Evolutionary conservation across 2,888 invertebrate genomes (phyloP).

Genomic region (Heteromyza rotundicornis): DNA sequence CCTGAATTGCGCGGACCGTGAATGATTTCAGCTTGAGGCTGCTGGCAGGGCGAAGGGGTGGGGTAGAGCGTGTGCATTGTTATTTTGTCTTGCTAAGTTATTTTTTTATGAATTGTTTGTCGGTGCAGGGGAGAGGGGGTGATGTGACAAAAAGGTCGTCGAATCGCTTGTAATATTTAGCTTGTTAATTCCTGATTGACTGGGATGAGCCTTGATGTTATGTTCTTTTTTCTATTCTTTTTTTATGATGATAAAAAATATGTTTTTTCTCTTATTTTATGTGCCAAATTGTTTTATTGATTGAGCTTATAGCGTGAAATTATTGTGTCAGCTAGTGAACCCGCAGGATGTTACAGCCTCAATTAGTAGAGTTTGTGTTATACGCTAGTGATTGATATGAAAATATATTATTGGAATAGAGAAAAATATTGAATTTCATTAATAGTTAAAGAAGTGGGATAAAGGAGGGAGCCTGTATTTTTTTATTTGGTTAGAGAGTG

Average conservation of each 20-base stretch:
- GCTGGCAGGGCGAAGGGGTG: slow-evolving; percentile 16
- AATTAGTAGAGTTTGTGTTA: too few species aligned
- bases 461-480: too few species aligned
- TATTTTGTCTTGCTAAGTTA: slow-evolving; percentile 22
- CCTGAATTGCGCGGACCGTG: slow-evolving; percentile 20
- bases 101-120: slow-evolving; percentile 48
- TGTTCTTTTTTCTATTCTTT: slow-evolving; percentile 6
- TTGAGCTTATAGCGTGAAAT: slow-evolving; percentile 29
- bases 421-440: too few species aligned
- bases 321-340: background rate
- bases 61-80: background rate
- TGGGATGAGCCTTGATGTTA: slow-evolving; percentile 32
- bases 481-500: too few species aligned
- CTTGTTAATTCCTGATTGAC: slow-evolving; percentile 49
- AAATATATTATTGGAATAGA: too few species aligned
- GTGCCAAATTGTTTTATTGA: slow-evolving; percentile 10
- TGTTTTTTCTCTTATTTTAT: slow-evolving; percentile 17
- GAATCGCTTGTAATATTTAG: slow-evolving; percentile 32
- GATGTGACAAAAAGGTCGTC: slow-evolving; percentile 36
- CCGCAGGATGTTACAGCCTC: too few species aligned
- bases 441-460: too few species aligned
- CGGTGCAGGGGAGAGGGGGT: too few species aligned
- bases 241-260: slow-evolving; percentile 15
- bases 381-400: too few species aligned
- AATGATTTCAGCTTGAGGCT: slow-evolving; percentile 8